Percentiles rank a stretch among this genome's conserved stretches.
These are phyloP conservation scores for Gadus macrocephalus DNA, from an alignment of 2,113 vertebrate genomes.

Conservation along the genomic window DNA sequence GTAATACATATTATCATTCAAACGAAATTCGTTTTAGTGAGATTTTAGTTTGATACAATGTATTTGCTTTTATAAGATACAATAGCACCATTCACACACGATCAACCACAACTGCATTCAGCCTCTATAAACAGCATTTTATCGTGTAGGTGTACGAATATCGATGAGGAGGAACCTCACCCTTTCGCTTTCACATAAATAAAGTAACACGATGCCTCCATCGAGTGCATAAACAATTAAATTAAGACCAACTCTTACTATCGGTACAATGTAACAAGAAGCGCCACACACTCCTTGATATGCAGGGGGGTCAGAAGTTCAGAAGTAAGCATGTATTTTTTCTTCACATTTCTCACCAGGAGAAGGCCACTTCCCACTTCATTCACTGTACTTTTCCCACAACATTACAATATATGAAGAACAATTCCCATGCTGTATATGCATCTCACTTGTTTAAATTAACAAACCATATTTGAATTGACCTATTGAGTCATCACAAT, in stretches of 20 bases:
- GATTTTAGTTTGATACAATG: neutral
- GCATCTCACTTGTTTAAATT: too few relatives aligned
- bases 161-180: too few relatives aligned
- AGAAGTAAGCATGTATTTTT: constrained; percentile 3
- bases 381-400: constrained; percentile 3
- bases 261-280: constrained; percentile 21
- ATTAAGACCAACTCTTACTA: constrained; percentile 12
- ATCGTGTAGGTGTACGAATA: too few relatives aligned
- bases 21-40: neutral
- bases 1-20: constrained; percentile 32
- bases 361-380: constrained; percentile 32
- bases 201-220: constrained; percentile 40
- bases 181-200: constrained; percentile 39
- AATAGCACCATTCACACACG: constrained; percentile 40
- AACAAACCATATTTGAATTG: too few relatives aligned
- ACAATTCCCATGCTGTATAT: too few relatives aligned
- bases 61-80: constrained; percentile 30
- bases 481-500: too few relatives aligned
- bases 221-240: constrained; percentile 54
- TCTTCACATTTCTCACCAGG: constrained; percentile 53
- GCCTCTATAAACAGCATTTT: constrained; percentile 1
- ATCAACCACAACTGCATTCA: neutral
- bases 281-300: constrained; percentile 35
- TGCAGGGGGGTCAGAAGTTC: constrained; percentile 41
- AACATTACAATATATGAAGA: neutral